Conservation (phyloP, 37 sponge, comb jelly and placozoan genomes). For the Tethya wilhelma region DNA sequence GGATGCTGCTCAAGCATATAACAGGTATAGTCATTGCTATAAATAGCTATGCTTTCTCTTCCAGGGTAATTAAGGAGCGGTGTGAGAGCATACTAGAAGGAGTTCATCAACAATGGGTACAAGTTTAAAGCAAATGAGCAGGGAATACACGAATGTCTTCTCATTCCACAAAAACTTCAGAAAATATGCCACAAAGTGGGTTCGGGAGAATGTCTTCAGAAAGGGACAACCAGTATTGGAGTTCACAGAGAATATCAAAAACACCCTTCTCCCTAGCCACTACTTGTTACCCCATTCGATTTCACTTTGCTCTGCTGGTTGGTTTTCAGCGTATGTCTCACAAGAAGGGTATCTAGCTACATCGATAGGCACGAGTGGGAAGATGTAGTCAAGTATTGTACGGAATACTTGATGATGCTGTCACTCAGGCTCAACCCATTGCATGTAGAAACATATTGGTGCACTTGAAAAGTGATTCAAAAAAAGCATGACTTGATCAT, state of each 20-base stretch:
- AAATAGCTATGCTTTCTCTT: background rate
- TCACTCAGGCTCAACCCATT: too few species aligned
- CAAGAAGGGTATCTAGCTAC: conserved; percentile 33
- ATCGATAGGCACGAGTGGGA: conserved; percentile 46
- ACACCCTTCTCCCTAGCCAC: conserved; percentile 26
- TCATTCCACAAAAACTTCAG: background rate
- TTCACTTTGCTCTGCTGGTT: conserved; percentile 22
- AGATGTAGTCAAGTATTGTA: too few species aligned
- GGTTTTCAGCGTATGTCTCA: conserved; percentile 18
- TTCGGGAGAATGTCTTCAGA: conserved; percentile 17
- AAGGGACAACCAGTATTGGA: conserved; percentile 15
- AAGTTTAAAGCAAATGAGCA: background rate
- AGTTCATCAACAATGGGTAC: conserved; percentile 9
- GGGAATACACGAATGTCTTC: conserved; percentile 11
- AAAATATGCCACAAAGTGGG: background rate
- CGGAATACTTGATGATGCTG: conserved; percentile 1
- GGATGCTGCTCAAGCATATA: conserved; percentile 11
- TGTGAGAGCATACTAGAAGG: conserved; percentile 5
- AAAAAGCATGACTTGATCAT: too few species aligned
- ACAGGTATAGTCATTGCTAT: background rate
- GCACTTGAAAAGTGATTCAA: too few species aligned
- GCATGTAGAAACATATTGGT: too few species aligned
- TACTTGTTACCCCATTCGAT: conserved; percentile 13
- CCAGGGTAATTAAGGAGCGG: conserved; percentile 13
- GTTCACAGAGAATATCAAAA: conserved; percentile 21